Conservation (phyloP, 1,140 invertebrate genomes). For the Nylanderia fulva region DNA sequence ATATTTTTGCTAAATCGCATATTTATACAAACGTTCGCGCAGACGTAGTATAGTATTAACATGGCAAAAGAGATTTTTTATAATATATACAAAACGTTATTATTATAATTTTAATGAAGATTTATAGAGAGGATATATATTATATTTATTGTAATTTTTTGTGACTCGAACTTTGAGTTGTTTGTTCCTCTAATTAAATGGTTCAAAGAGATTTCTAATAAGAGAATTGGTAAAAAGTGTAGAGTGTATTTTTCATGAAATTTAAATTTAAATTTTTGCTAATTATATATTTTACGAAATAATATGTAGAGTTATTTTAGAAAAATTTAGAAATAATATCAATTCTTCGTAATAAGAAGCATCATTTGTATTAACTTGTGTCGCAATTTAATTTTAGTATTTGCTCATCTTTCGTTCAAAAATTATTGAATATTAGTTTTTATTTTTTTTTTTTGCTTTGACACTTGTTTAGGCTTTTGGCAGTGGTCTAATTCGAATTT, state of each 20-base stretch:
- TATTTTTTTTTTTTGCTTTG: too few species aligned
- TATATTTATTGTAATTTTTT: background rate
- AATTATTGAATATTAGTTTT: constrained; percentile 21
- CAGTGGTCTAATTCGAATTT: constrained; percentile 69
- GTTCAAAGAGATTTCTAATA: background rate
- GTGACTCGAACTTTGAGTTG: background rate
- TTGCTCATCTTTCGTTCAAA: background rate
- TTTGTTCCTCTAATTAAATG: constrained; percentile 4
- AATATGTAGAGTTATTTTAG: background rate
- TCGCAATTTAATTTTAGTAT: background rate
- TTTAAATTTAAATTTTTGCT: background rate
- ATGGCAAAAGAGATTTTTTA: background rate
- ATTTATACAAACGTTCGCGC: background rate
- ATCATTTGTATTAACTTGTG: background rate
- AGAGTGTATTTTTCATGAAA: background rate
- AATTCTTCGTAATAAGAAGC: constrained; percentile 9
- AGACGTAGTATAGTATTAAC: background rate
- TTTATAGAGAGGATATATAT: background rate
- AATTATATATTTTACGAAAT: background rate
- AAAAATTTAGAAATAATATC: background rate
- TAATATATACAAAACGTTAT: background rate
- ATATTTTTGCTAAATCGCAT: background rate
- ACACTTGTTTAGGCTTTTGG: constrained; percentile 64
- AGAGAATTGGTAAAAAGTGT: background rate
- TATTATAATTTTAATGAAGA: background rate